Percentiles rank a stretch among this genome's conserved stretches.
These are phyloP conservation scores for Rugalucina vietnamica DNA, from an alignment of 2,888 invertebrate species.

Conservation along the genomic window DNA sequence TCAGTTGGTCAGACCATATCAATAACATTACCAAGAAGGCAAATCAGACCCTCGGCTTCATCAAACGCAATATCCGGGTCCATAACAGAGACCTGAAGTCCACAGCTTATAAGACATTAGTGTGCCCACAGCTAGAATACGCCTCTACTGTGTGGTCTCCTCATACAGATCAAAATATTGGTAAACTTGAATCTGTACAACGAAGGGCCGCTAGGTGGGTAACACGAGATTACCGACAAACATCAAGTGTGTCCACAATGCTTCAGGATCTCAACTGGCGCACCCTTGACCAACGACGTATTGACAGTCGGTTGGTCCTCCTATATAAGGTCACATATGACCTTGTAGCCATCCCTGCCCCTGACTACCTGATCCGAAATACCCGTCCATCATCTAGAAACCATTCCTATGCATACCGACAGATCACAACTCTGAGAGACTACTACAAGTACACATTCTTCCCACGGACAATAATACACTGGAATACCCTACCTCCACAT, in stretches of 20 bases:
- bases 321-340: not conserved
- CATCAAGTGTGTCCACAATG: not conserved
- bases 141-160: not conserved
- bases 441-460: constrained; percentile 3
- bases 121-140: not conserved
- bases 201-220: not conserved
- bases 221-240: not conserved
- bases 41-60: not conserved
- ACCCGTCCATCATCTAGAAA: not conserved
- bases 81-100: not conserved
- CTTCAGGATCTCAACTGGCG: not conserved
- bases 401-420: not conserved
- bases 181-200: not conserved
- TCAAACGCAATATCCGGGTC: not conserved
- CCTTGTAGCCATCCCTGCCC: not conserved
- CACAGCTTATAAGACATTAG: not conserved
- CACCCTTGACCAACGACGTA: not conserved
- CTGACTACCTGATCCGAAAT: not conserved
- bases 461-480: not conserved
- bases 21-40: not conserved
- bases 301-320: not conserved
- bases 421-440: not conserved
- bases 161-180: not conserved
- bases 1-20: not conserved
- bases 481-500: not conserved